Evolutionary conservation across 2,797 vertebrate species (phyloP).

Genomic region (Gymnodraco acuticeps): DNA sequence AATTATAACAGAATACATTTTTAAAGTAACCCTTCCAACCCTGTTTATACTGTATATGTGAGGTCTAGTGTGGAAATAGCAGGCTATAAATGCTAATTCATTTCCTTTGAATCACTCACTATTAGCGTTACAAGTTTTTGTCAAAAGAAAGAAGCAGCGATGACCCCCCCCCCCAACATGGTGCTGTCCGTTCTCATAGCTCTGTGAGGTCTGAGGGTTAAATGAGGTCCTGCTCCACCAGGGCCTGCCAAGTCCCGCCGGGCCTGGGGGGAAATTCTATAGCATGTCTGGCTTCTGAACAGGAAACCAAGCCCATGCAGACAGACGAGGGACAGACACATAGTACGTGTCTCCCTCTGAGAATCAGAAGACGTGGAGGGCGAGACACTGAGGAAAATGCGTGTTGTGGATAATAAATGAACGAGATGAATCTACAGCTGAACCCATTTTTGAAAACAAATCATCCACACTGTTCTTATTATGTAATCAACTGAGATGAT

Average conservation of each 20-base stretch:
- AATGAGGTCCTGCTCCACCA: constrained; percentile 50
- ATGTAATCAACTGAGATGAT: constrained; percentile 11
- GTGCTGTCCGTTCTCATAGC: constrained; percentile 37
- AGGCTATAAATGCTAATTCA: not conserved
- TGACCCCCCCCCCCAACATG: constrained; percentile 27
- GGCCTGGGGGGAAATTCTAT: constrained; percentile 71
- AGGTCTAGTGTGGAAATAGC: not conserved
- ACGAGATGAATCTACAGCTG: not conserved
- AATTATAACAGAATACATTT: no score
- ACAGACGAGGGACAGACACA: constrained; percentile 50
- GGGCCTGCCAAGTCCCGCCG: constrained; percentile 45
- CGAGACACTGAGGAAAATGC: not conserved
- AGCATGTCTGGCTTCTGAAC: constrained; percentile 65
- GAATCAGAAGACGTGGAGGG: constrained; percentile 19
- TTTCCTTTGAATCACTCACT: not conserved
- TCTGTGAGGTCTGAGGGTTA: constrained; percentile 58
- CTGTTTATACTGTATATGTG: not conserved
- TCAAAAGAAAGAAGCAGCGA: constrained; percentile 44
- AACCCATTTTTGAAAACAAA: not conserved
- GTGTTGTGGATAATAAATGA: not conserved
- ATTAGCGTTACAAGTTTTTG: constrained; percentile 19
- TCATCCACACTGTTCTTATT: not conserved
- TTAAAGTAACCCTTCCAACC: not conserved
- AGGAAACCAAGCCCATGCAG: constrained; percentile 72
- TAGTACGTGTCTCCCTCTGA: constrained; percentile 36